Conservation (phyloP, 2,797 vertebrate genomes). For the Epinephelus coioides region DNA sequence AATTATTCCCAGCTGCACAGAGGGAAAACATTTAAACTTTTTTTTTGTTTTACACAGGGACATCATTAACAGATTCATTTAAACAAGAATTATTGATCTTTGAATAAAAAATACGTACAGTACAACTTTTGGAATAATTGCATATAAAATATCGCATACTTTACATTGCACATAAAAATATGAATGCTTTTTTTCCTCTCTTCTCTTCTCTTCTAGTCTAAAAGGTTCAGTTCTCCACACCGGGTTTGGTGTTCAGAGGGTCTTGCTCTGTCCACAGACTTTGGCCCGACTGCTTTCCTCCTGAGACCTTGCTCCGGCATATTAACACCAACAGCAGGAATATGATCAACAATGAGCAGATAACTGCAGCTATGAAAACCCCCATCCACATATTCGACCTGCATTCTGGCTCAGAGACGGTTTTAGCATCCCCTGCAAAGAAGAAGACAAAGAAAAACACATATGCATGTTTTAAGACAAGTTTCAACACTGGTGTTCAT, state of each 20-base stretch:
- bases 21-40: slow-evolving; percentile 25
- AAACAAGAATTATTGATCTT: slow-evolving; percentile 5
- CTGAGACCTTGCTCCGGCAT: not conserved
- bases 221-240: slow-evolving; percentile 34
- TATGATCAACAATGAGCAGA: slow-evolving; percentile 56
- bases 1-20: slow-evolving; percentile 12
- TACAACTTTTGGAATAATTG: not conserved
- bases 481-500: not conserved
- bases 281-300: slow-evolving; percentile 21
- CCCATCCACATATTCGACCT: not conserved
- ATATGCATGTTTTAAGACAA: not conserved
- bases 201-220: not conserved
- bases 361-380: slow-evolving; percentile 25
- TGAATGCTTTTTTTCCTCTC: not conserved
- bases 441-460: slow-evolving; percentile 10
- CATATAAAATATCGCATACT: slow-evolving; percentile 31
- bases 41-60: not conserved
- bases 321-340: slow-evolving; percentile 56
- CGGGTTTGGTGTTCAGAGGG: slow-evolving; percentile 45
- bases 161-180: not conserved
- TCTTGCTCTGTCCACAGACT: slow-evolving; percentile 67
- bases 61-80: slow-evolving; percentile 21
- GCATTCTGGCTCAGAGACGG: not conserved
- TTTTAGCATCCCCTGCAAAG: slow-evolving; percentile 28
- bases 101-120: slow-evolving; percentile 24